These are phyloP conservation scores for Sorex maritimensis DNA, from an alignment of 2,797 vertebrate genomes.

Conservation along the genomic window DNA sequence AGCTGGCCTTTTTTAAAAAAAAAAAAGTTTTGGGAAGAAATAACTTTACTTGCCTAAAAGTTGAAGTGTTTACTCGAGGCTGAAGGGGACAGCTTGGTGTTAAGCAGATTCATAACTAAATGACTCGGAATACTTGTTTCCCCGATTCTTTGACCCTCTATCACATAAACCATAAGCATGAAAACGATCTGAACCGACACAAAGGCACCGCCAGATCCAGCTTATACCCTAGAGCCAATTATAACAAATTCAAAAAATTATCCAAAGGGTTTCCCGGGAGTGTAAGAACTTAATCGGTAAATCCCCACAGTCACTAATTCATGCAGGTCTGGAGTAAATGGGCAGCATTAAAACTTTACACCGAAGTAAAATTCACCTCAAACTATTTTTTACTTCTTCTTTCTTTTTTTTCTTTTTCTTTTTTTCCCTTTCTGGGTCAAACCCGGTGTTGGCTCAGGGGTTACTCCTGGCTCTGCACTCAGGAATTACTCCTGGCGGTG, in stretches of 20 bases:
- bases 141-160: neutral
- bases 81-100: constrained; percentile 19
- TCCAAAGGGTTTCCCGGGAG: constrained; percentile 16
- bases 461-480: no score
- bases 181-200: constrained; percentile 35
- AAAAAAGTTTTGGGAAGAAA: constrained; percentile 39
- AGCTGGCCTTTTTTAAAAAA: neutral
- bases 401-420: no score
- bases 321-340: constrained; percentile 52
- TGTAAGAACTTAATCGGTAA: constrained; percentile 62
- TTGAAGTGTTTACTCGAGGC: constrained; percentile 4
- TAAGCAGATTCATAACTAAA: constrained; percentile 30
- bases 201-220: neutral
- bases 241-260: constrained; percentile 33
- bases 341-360: constrained; percentile 39
- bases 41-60: constrained; percentile 58
- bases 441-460: no score
- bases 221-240: constrained; percentile 29
- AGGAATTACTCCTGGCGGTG: no score
- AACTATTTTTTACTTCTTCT: no score
- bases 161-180: constrained; percentile 5
- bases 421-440: no score
- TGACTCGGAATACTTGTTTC: constrained; percentile 25
- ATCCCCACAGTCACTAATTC: constrained; percentile 35
- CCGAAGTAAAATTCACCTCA: constrained; percentile 59